Evolutionary conservation across 2,113 vertebrate species (phyloP).

Genomic region (Psittacus erithacus): DNA sequence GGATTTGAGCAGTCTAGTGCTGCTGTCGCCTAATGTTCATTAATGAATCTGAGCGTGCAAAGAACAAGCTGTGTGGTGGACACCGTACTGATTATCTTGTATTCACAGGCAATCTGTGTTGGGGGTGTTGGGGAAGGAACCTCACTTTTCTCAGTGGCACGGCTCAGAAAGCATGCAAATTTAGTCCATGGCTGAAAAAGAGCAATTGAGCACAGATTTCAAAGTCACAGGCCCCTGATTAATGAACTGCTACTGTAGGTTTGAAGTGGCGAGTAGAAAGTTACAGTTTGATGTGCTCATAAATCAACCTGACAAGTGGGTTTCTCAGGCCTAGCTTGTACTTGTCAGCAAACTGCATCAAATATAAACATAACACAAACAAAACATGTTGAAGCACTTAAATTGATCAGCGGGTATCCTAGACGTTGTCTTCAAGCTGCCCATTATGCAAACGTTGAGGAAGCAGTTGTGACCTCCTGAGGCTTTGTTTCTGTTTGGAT

Average conservation of each 20-base stretch:
- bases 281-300: constrained; percentile 87
- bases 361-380: constrained; percentile 89
- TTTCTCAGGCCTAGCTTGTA: constrained; percentile 79
- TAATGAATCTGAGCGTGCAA: constrained; percentile 69
- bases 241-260: constrained; percentile 87
- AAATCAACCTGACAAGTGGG: constrained; percentile 95
- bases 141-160: constrained; percentile 70
- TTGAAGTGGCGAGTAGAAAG: constrained; percentile 85
- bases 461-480: constrained; percentile 92
- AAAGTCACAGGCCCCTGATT: constrained; percentile 85
- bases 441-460: constrained; percentile 92
- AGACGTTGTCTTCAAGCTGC: constrained; percentile 85
- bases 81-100: constrained; percentile 73
- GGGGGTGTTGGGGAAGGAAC: constrained; percentile 50
- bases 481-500: constrained; percentile 99
- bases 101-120: constrained; percentile 52
- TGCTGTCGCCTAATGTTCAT: constrained; percentile 65
- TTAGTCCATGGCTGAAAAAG: constrained; percentile 72
- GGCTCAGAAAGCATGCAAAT: constrained; percentile 81
- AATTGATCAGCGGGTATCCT: constrained; percentile 91
- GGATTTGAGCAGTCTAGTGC: constrained; percentile 59
- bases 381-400: constrained; percentile 87
- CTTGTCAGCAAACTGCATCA: constrained; percentile 86
- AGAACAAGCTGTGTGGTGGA: constrained; percentile 63
- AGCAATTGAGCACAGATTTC: constrained; percentile 79